These are phyloP conservation scores for Tenodera sinensis DNA, from an alignment of 2,888 invertebrate species.

Conservation along the genomic window DNA sequence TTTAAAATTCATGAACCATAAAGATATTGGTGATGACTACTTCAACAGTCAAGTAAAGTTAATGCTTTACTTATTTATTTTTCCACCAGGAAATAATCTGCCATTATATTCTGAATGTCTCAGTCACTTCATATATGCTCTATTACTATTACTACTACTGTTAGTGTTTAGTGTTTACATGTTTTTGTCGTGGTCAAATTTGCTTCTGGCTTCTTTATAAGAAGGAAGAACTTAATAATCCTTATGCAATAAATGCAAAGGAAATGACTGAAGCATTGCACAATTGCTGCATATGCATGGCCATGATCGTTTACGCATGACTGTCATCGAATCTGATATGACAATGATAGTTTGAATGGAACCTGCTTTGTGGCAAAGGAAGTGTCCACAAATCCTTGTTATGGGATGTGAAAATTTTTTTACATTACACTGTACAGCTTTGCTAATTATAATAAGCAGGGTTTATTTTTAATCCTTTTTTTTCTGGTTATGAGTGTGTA, in stretches of 20 bases:
- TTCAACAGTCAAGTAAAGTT: neutral
- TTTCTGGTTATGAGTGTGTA: slow-evolving; percentile 8
- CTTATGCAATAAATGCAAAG: neutral
- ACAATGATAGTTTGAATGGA: slow-evolving; percentile 14
- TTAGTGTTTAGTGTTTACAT: slow-evolving; percentile 22
- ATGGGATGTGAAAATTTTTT: slow-evolving; percentile 10
- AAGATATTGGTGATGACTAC: neutral
- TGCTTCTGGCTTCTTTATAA: neutral
- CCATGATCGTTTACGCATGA: slow-evolving; percentile 6
- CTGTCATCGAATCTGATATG: slow-evolving; percentile 1
- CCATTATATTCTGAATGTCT: slow-evolving; percentile 12
- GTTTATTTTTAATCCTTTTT: neutral
- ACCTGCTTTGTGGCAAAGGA: neutral
- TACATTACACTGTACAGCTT: slow-evolving; percentile 6
- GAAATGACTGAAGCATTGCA: neutral
- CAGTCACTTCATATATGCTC: slow-evolving; percentile 1
- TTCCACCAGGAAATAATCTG: neutral
- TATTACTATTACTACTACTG: slow-evolving; percentile 7
- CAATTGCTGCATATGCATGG: neutral
- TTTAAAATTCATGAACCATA: neutral
- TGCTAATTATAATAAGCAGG: neutral
- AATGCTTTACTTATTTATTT: slow-evolving; percentile 1
- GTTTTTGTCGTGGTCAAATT: slow-evolving; percentile 17
- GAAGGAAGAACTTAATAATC: neutral
- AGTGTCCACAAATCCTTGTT: neutral